These are phyloP conservation scores for Oreohelix idahoensis DNA, from an alignment of 1,140 invertebrate species.

Conservation along the genomic window DNA sequence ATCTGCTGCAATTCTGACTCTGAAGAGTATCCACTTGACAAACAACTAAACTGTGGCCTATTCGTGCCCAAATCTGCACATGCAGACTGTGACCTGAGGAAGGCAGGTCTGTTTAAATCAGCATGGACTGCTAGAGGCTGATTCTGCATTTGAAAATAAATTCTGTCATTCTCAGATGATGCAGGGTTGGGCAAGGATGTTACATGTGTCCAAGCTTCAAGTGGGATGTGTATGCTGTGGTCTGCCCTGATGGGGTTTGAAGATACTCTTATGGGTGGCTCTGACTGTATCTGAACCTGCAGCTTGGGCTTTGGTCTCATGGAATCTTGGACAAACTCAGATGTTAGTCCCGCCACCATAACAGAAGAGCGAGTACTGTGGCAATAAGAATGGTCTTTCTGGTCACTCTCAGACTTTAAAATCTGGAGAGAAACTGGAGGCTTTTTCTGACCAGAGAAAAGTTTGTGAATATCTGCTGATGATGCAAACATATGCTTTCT, in stretches of 20 bases:
- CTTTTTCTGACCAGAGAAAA: conserved; percentile 25
- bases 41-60: background rate
- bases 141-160: background rate
- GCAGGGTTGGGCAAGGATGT: background rate
- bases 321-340: background rate
- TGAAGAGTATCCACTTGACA: conserved; percentile 38
- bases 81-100: background rate
- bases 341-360: background rate
- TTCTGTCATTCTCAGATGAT: background rate
- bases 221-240: conserved; percentile 1
- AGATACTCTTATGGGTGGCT: too few species aligned
- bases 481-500: conserved; percentile 37
- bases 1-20: conserved; percentile 36
- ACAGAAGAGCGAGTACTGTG: background rate
- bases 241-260: conserved; percentile 2
- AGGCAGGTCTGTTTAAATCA: background rate
- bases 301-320: background rate
- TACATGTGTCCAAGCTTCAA: background rate
- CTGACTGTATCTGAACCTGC: background rate
- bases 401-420: background rate
- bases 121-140: background rate
- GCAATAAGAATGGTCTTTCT: too few species aligned
- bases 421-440: background rate
- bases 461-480: conserved; percentile 39
- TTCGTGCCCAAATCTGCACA: background rate